Evolutionary conservation across 2,113 vertebrate species (phyloP).

Genomic region (Nibea albiflora): DNA sequence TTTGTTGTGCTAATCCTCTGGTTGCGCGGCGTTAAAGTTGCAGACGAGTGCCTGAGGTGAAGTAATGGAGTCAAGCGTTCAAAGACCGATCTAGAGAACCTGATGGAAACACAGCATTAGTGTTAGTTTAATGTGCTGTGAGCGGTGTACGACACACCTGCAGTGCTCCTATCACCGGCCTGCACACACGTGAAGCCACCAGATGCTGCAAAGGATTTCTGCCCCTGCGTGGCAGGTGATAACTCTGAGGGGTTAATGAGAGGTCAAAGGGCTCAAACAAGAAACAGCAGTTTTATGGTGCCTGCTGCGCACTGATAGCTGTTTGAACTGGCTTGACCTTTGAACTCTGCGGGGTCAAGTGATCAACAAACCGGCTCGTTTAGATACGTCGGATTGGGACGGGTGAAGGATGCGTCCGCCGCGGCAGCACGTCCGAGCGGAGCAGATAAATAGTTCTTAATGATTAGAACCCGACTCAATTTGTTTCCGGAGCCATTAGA

Average conservation of each 20-base stretch:
- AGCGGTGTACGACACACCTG: slow-evolving; percentile 18
- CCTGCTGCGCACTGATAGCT: slow-evolving; percentile 79
- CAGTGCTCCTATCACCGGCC: slow-evolving; percentile 33
- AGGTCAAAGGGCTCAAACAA: slow-evolving; percentile 83
- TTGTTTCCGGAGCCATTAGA: slow-evolving; percentile 77
- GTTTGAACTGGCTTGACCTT: slow-evolving; percentile 74
- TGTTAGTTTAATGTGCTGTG: too few species aligned
- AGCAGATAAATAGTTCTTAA: slow-evolving; percentile 73
- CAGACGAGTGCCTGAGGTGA: too few species aligned
- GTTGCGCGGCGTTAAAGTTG: too few species aligned
- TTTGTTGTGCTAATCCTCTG: too few species aligned
- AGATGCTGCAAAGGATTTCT: slow-evolving; percentile 75
- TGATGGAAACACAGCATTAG: too few species aligned
- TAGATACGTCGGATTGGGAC: slow-evolving; percentile 74
- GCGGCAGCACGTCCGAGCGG: slow-evolving; percentile 38
- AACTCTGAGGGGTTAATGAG: slow-evolving; percentile 83
- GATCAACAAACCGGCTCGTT: slow-evolving; percentile 74
- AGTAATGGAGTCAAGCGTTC: too few species aligned
- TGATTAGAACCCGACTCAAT: slow-evolving; percentile 75
- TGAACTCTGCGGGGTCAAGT: slow-evolving; percentile 75
- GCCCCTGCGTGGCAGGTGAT: slow-evolving; percentile 65
- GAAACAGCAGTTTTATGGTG: slow-evolving; percentile 72
- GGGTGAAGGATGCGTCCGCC: slow-evolving; percentile 72
- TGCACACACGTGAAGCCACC: slow-evolving; percentile 50
- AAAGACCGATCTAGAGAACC: too few species aligned